Evolutionary conservation across 2,113 vertebrate species (phyloP).

Genomic region (Neomonachus schauinslandi): DNA sequence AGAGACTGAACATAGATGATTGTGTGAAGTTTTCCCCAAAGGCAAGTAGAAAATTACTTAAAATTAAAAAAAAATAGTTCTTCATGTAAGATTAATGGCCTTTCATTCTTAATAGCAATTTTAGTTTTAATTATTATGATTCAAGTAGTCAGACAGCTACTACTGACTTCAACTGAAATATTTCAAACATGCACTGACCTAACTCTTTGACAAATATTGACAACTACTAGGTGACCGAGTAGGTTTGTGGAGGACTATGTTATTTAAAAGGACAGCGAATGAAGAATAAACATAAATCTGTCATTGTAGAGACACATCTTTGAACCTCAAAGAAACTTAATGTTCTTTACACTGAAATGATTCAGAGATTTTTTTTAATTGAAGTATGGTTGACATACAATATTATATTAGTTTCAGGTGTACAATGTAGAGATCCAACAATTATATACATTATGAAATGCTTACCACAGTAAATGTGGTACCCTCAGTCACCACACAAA

Average conservation of each 20-base stretch:
- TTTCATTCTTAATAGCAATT: background rate
- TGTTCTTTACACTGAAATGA: background rate
- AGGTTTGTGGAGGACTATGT: background rate
- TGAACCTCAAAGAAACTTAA: background rate
- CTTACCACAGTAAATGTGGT: background rate
- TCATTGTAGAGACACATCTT: background rate
- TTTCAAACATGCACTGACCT: background rate
- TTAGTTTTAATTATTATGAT: background rate
- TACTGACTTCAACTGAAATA: background rate
- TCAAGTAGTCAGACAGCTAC: background rate
- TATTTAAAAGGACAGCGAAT: background rate
- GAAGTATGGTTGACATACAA: background rate
- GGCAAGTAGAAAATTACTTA: background rate
- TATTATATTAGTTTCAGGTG: background rate
- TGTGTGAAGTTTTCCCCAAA: conserved; percentile 28
- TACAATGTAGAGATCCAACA: background rate
- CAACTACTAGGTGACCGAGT: background rate
- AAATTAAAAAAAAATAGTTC: background rate
- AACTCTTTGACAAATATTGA: background rate
- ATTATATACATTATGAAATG: background rate
- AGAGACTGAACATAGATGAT: background rate
- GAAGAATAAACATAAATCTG: background rate
- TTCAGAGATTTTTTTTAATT: background rate
- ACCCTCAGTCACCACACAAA: background rate
- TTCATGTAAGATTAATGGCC: background rate